Evolutionary conservation across 2,888 invertebrate genomes (phyloP).

Genomic region (Psylliodes chrysocephalus): DNA sequence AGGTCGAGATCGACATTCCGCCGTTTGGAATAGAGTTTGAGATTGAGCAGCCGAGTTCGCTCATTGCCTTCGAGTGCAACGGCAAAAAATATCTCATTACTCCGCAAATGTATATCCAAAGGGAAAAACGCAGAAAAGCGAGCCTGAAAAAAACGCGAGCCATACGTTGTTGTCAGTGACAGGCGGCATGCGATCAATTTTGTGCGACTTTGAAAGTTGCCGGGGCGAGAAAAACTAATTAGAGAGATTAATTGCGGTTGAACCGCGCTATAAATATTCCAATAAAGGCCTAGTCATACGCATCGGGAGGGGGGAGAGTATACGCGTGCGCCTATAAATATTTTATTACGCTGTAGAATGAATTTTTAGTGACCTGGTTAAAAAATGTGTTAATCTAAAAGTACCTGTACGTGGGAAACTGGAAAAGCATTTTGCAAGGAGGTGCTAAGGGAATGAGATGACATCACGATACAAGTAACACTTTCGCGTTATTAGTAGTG

Average conservation of each 20-base stretch:
- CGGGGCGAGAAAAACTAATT: conserved; percentile 63
- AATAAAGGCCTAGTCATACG: conserved; percentile 50
- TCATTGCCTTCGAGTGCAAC: conserved; percentile 5
- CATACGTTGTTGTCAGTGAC: conserved; percentile 60
- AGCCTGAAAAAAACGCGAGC: conserved; percentile 40
- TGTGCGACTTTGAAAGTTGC: conserved; percentile 59
- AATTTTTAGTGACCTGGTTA: no score
- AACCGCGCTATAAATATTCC: conserved; percentile 57
- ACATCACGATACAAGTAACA: no score
- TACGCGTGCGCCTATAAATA: no score
- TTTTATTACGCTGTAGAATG: no score
- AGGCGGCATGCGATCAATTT: conserved; percentile 61
- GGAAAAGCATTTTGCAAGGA: no score
- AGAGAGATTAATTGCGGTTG: conserved; percentile 62
- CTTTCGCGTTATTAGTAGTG: no score
- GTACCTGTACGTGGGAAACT: no score
- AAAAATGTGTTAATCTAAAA: no score
- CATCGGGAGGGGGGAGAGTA: conserved; percentile 10
- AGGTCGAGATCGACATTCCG: not conserved
- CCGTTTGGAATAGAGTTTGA: not conserved
- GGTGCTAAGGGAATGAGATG: no score
- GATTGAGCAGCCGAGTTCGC: not conserved
- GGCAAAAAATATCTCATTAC: conserved; percentile 33
- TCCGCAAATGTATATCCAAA: conserved; percentile 30
- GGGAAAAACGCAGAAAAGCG: conserved; percentile 28